A percentile compares a stretch with the other conserved stretches of the same genome.
phyloP scores from a whole-genome alignment of 2,797 vertebrate species.

The Austrolebias charrua region DNA sequence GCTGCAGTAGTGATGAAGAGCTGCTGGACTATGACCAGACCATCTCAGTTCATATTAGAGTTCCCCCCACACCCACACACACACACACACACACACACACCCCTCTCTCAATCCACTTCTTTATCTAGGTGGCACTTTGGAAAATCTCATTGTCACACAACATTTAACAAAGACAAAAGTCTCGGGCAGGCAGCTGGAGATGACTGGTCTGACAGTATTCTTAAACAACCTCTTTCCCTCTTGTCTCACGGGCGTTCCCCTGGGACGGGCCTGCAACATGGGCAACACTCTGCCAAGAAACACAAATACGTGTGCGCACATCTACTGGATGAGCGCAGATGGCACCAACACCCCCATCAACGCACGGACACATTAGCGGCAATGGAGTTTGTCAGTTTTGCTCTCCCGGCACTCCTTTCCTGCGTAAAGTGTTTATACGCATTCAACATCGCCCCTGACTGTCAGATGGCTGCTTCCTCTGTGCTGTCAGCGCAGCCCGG shows the following conservation, averaged over 20 bases:
- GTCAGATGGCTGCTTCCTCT: constrained; percentile 72
- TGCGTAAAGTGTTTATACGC: constrained; percentile 61
- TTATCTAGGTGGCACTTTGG: constrained; percentile 75
- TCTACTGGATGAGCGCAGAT: constrained; percentile 37
- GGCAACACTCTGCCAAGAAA: constrained; percentile 42
- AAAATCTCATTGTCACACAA: constrained; percentile 80
- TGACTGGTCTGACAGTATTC: constrained; percentile 55
- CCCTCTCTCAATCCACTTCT: constrained; percentile 64
- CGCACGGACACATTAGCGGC: constrained; percentile 41
- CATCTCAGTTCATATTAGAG: constrained; percentile 68
- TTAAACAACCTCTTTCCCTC: constrained; percentile 43
- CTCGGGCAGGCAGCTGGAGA: constrained; percentile 59
- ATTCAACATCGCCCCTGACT: constrained; percentile 59
- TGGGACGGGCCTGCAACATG: constrained; percentile 45
- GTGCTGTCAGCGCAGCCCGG: constrained; percentile 64
- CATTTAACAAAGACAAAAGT: constrained; percentile 79
- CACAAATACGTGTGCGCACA: constrained; percentile 50
- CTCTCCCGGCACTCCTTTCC: constrained; percentile 34
- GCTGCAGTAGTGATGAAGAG: constrained; percentile 74
- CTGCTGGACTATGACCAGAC: constrained; percentile 81
- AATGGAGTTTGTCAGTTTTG: constrained; percentile 38
- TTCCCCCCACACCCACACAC: background rate
- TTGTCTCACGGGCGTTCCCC: constrained; percentile 35
- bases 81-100: background rate
- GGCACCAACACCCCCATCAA: constrained; percentile 47